Conservation (phyloP, 2,888 invertebrate species). For the Bibio marci region DNA sequence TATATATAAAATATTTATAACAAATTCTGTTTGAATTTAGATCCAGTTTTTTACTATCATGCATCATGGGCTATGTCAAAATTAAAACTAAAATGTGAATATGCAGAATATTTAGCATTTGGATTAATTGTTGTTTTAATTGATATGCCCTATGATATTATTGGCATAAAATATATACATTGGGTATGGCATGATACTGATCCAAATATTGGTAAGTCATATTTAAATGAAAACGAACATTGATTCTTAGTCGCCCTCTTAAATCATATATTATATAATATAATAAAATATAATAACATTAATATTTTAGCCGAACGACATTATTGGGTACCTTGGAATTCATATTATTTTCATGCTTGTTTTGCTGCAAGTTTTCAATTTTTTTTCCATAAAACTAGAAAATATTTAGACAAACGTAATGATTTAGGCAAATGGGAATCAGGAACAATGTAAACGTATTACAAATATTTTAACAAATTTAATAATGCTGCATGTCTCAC, state of each 20-base stretch:
- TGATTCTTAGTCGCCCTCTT: too few relatives aligned
- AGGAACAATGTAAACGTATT: conserved; percentile 10
- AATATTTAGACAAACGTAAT: conserved; percentile 32
- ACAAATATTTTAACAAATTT: too few relatives aligned
- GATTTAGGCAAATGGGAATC: conserved; percentile 38
- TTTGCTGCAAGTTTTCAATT: conserved; percentile 56
- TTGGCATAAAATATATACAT: conserved; percentile 58
- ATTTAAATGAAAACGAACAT: too few relatives aligned
- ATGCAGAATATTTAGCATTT: conserved; percentile 46
- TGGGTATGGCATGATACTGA: conserved; percentile 75
- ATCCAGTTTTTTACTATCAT: conserved; percentile 43
- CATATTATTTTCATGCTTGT: conserved; percentile 63
- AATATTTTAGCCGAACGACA: conserved; percentile 38
- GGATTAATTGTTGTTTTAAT: conserved; percentile 53
- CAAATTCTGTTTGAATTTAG: too few relatives aligned
- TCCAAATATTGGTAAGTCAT: conserved; percentile 35
- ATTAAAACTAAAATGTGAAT: conserved; percentile 33
- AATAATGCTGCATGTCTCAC: too few relatives aligned
- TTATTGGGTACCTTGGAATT: conserved; percentile 73
- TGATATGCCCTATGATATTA: conserved; percentile 65
- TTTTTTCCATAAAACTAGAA: conserved; percentile 42
- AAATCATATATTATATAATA: too few relatives aligned
- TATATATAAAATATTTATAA: too few relatives aligned
- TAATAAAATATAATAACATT: not conserved
- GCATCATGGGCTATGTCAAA: conserved; percentile 38